Percentiles rank a stretch among this genome's conserved stretches.
Conservation (phyloP, 2,113 vertebrate genomes). For the Brachionichthys hirsutus region DNA sequence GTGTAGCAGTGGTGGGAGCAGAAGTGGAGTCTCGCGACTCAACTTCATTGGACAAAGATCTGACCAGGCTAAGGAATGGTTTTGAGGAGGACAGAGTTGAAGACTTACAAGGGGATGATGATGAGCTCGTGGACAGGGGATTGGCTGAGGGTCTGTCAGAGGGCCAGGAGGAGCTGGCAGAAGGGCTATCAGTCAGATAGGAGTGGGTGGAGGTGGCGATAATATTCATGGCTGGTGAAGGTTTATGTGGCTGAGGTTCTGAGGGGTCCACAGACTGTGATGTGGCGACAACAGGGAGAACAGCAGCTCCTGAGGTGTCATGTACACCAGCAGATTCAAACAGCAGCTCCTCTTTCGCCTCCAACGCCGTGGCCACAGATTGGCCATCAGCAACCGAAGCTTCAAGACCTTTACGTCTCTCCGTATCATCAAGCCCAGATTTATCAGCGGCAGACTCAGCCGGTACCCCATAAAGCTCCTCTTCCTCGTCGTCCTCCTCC, state of each 20-base stretch:
- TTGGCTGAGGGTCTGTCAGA: slow-evolving; percentile 68
- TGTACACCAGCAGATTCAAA: slow-evolving; percentile 66
- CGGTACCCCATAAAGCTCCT: slow-evolving; percentile 79
- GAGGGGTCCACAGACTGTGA: slow-evolving; percentile 52
- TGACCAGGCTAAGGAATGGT: slow-evolving; percentile 91
- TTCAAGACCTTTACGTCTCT: slow-evolving; percentile 4
- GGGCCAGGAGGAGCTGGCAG: slow-evolving; percentile 80
- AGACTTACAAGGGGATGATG: slow-evolving; percentile 86
- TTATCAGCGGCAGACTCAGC: slow-evolving; percentile 49
- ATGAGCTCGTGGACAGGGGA: slow-evolving; percentile 53
- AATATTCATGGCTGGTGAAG: slow-evolving; percentile 78
- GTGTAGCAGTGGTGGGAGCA: slow-evolving; percentile 71
- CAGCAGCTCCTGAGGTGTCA: slow-evolving; percentile 66
- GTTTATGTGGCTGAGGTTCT: slow-evolving; percentile 52
- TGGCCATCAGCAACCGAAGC: slow-evolving; percentile 78
- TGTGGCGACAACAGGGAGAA: slow-evolving; percentile 60
- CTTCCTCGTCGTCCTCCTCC: slow-evolving; percentile 96
- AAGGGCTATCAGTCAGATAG: slow-evolving; percentile 72
- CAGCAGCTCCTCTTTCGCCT: slow-evolving; percentile 90
- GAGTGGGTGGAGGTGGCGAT: slow-evolving; percentile 60
- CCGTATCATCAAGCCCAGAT: slow-evolving; percentile 9
- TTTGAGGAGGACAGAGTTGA: slow-evolving; percentile 80
- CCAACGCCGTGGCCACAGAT: slow-evolving; percentile 84
- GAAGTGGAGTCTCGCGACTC: slow-evolving; percentile 86
- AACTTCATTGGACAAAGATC: slow-evolving; percentile 91